Evolutionary conservation across 2,113 vertebrate species (phyloP).

Genomic region (Clarias gariepinus): DNA sequence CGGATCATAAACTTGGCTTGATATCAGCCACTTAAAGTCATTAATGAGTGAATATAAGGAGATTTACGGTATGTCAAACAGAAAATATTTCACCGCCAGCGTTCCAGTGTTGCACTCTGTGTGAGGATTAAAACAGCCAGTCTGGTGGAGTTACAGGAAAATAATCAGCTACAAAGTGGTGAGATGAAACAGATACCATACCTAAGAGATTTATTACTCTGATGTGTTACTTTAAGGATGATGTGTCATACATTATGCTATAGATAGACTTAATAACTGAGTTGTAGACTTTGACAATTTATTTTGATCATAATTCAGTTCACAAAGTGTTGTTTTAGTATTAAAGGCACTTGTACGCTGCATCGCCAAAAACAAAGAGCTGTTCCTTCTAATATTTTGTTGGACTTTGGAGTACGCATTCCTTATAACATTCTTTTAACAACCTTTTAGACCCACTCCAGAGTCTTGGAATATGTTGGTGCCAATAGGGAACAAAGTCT

Average conservation of each 20-base stretch:
- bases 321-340: too few relatives aligned
- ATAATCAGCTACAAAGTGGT: neutral
- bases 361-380: too few relatives aligned
- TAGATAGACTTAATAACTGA: neutral
- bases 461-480: too few relatives aligned
- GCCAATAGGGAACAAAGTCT: too few relatives aligned
- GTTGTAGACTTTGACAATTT: too few relatives aligned
- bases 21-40: neutral
- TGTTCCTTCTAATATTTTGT: too few relatives aligned
- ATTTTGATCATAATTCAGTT: neutral
- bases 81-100: neutral
- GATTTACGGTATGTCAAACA: neutral
- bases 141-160: neutral
- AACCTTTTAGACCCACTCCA: too few relatives aligned
- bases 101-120: neutral
- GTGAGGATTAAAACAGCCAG: neutral
- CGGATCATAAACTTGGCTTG: neutral
- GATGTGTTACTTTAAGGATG: neutral
- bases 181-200: neutral
- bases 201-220: neutral
- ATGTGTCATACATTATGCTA: neutral
- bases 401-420: too few relatives aligned
- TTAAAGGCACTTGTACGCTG: too few relatives aligned
- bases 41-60: neutral
- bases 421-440: too few relatives aligned